phyloP scores from a whole-genome alignment of 2,888 invertebrate genomes.

The Caradrina clavipalpis region DNA sequence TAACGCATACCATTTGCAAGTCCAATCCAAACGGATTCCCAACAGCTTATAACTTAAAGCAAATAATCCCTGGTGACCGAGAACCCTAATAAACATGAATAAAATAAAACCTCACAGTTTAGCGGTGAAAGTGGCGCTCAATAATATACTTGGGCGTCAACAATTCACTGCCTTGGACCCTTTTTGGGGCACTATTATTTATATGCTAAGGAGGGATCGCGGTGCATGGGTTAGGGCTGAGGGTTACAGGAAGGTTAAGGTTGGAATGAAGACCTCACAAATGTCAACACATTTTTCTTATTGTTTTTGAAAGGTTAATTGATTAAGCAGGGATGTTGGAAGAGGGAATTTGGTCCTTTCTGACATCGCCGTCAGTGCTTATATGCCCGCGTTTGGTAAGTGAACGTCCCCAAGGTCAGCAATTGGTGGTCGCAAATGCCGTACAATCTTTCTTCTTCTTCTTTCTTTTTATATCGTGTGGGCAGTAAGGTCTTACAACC shows the following conservation, averaged over 20 bases:
- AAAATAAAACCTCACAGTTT: constrained; percentile 64
- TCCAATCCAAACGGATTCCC: constrained; percentile 56
- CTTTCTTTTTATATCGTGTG: too few species aligned
- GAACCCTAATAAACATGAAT: constrained; percentile 65
- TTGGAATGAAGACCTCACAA: constrained; percentile 9
- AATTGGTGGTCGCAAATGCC: too few species aligned
- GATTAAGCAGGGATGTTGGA: background rate
- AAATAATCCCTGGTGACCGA: constrained; percentile 64
- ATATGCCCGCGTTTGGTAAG: background rate
- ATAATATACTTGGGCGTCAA: constrained; percentile 62
- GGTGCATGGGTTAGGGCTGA: constrained; percentile 55
- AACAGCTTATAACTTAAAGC: constrained; percentile 63
- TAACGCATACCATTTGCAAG: constrained; percentile 56
- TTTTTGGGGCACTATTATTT: constrained; percentile 73
- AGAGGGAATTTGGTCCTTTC: background rate
- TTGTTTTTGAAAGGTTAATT: background rate
- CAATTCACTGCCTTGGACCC: constrained; percentile 65
- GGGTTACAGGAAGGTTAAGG: constrained; percentile 30
- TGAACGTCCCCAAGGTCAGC: background rate
- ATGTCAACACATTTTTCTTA: constrained; percentile 3
- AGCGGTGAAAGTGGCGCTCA: constrained; percentile 61
- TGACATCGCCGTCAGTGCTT: background rate
- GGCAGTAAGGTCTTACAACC: too few species aligned
- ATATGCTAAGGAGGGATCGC: constrained; percentile 70
- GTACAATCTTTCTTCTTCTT: too few species aligned